These are phyloP conservation scores for Grammomys dolichurus DNA, from an alignment of 2,113 vertebrate species.

Conservation along the genomic window DNA sequence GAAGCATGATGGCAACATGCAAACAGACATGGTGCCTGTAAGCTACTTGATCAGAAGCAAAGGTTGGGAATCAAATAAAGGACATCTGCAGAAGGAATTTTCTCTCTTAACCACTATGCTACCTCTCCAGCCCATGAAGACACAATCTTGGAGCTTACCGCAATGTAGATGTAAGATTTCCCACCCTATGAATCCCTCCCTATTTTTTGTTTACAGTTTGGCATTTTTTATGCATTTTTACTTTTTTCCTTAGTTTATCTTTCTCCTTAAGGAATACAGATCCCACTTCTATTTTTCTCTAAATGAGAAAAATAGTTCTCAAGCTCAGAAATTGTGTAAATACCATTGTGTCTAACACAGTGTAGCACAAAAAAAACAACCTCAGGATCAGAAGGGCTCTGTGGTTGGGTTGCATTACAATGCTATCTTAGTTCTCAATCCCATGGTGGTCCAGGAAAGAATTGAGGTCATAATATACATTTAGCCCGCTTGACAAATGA, in stretches of 20 bases:
- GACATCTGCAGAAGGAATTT: not conserved
- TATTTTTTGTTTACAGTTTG: not conserved
- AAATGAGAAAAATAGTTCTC: not conserved
- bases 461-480: not conserved
- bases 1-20: not conserved
- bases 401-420: not conserved
- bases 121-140: not conserved
- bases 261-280: not conserved
- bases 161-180: not conserved
- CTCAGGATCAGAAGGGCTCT: not conserved
- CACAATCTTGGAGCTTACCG: not conserved
- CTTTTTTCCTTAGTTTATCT: not conserved
- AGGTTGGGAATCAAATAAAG: not conserved
- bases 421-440: not conserved
- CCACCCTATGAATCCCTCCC: not conserved
- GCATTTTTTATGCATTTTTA: slow-evolving; percentile 23
- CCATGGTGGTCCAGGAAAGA: not conserved
- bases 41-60: not conserved
- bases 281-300: not conserved
- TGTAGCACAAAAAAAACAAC: not conserved
- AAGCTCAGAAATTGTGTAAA: slow-evolving; percentile 7
- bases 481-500: not conserved
- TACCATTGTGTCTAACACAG: not conserved
- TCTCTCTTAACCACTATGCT: not conserved
- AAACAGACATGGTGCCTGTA: not conserved